Evolutionary conservation across 53 echinoderm and acorn worm species (phyloP), one percentile per base, ranked within the genome.

Genomic region (Glandiceps talaboti): DNA sequence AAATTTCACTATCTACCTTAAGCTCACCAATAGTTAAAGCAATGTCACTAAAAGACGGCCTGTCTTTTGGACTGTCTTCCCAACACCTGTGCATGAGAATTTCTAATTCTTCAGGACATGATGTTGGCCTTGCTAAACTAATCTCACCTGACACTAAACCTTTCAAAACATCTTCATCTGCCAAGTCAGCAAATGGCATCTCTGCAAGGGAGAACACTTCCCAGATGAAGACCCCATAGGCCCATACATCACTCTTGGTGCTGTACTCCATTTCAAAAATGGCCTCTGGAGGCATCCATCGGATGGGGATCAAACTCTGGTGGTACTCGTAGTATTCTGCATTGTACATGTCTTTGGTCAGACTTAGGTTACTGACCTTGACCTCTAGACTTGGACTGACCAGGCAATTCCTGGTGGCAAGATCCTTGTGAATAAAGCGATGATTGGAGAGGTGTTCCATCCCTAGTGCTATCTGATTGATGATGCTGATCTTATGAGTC

Each of bases 281-380:
- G 77, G 99, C 99, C 77, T 99, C 99, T 1, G 89, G 84, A 30
- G 99, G 91, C 99, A 99, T 91, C 99, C 99, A 99, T 82, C 99
- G 87, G 32, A 99, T 86, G n/a, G 99, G 99, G 79, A 99, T 91
- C 77, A 99, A 89, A 76, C 86, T 83, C 81, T 99, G 93, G 82
- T 91, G 87, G 83, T 99, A 94, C 86, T 99, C 99, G 64, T 99
- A 92, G 90, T 99, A 99, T 82, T 99, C 99, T 29, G 85, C 64
- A 30, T 92, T 93, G 86, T 94, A 99, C 33, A 99, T 85, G 90
- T 99, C 99, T 82, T 94, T 87, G 75, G 91, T 89, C 73, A 89
- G 89, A 1, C 85, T 85, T 91, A 99, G 93, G 82, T 87, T 89
- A 76, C 91, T 91, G 79, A 99, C 84, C 83, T 99, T 99, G 82